Percentiles rank a stretch among this genome's conserved stretches.
phyloP scores from a whole-genome alignment of 1,140 invertebrate species.

The Drosophila insularis region DNA sequence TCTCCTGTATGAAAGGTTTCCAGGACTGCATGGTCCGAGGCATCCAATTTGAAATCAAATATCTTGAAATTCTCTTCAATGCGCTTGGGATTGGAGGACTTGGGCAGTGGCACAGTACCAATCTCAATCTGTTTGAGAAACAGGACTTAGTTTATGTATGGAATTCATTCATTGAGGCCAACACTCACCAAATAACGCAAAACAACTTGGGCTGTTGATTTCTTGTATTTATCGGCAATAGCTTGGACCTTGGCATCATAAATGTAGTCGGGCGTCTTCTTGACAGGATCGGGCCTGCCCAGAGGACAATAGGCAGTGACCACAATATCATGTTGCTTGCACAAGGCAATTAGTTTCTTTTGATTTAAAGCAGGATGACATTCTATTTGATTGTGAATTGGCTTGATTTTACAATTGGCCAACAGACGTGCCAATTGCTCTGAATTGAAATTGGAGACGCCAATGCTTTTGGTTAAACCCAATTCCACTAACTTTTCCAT shows the following conservation, averaged over 20 bases:
- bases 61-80: conserved; percentile 90
- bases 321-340: conserved; percentile 86
- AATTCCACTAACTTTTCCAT: conserved; percentile 88
- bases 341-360: conserved; percentile 87
- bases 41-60: conserved; percentile 89
- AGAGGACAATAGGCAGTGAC: conserved; percentile 92
- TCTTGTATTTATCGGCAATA: conserved; percentile 87
- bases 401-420: conserved; percentile 86
- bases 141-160: neutral
- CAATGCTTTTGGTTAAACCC: conserved; percentile 89
- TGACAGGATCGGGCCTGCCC: conserved; percentile 88
- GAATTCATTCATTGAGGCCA: conserved; percentile 51
- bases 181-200: conserved; percentile 85
- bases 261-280: conserved; percentile 86
- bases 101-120: conserved; percentile 91
- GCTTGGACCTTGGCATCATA: conserved; percentile 86
- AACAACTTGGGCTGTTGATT: conserved; percentile 88
- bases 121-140: conserved; percentile 86
- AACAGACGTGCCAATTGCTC: conserved; percentile 88
- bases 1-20: conserved; percentile 84
- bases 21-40: conserved; percentile 85
- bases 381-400: conserved; percentile 89
- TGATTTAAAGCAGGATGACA: conserved; percentile 90
- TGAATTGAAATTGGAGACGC: conserved; percentile 93
- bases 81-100: conserved; percentile 89